Percentiles rank a stretch among this genome's conserved stretches.
Evolutionary conservation across 2,888 invertebrate genomes (phyloP).

Genomic region (Trisateles emortualis): DNA sequence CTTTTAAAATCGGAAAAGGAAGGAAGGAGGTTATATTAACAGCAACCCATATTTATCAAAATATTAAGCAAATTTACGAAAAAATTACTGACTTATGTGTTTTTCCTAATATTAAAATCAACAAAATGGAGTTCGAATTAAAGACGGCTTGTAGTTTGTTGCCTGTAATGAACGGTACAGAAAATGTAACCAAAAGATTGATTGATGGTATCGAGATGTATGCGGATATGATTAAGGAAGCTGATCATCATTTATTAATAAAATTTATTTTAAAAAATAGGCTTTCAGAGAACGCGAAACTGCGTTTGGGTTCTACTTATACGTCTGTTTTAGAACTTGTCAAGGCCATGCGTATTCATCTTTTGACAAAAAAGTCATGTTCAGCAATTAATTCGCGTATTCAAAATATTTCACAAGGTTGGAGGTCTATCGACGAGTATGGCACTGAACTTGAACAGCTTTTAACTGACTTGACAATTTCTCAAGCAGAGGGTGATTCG

Average conservation of each 20-base stretch:
- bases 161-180: background rate
- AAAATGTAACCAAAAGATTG: constrained; percentile 7
- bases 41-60: too few species aligned
- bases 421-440: background rate
- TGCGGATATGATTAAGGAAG: background rate
- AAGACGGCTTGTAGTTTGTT: constrained; percentile 6
- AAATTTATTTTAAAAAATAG: constrained; percentile 1
- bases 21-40: too few species aligned
- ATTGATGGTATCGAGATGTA: constrained; percentile 9
- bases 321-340: background rate
- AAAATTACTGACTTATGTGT: too few species aligned
- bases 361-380: constrained; percentile 2
- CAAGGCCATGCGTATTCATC: constrained; percentile 1
- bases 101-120: too few species aligned
- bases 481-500: too few species aligned
- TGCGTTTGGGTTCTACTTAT: background rate
- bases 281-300: too few species aligned
- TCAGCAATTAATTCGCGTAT: background rate
- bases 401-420: constrained; percentile 5
- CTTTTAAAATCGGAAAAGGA: too few species aligned
- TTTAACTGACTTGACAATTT: background rate
- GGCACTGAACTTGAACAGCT: background rate
- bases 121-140: background rate
- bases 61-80: too few species aligned
- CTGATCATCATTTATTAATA: background rate